These are phyloP conservation scores for Hyperoplus lanceolatus DNA, from an alignment of 2,797 vertebrate genomes.

Conservation along the genomic window DNA sequence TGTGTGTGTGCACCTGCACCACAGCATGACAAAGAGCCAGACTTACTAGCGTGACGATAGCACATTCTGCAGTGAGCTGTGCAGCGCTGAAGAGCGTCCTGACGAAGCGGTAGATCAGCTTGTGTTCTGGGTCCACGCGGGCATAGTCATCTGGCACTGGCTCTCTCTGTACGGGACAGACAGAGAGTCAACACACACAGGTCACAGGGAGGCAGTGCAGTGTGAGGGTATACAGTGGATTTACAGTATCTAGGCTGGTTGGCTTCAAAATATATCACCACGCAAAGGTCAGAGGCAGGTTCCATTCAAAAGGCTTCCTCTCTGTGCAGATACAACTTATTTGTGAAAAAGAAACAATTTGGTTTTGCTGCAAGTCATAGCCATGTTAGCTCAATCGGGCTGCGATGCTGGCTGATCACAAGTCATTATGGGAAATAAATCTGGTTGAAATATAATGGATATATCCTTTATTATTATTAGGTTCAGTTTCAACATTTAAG, in stretches of 20 bases:
- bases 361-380: background rate
- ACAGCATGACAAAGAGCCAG: background rate
- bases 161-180: conserved; percentile 85
- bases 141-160: conserved; percentile 93
- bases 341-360: background rate
- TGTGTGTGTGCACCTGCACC: no score
- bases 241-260: background rate
- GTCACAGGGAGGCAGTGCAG: background rate
- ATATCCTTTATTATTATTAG: background rate
- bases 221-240: background rate
- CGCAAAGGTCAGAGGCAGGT: background rate
- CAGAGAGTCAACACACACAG: conserved; percentile 8
- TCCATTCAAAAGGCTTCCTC: background rate
- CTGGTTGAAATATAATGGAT: background rate
- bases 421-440: background rate
- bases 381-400: no score
- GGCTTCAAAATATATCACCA: background rate
- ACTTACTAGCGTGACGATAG: conserved; percentile 96
- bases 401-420: no score
- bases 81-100: conserved; percentile 96
- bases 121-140: conserved; percentile 93
- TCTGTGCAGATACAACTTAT: background rate
- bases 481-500: no score
- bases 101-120: conserved; percentile 96
- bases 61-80: conserved; percentile 96